phyloP scores from a whole-genome alignment of 2,888 invertebrate genomes.

The Tanytarsus gracilentus region DNA sequence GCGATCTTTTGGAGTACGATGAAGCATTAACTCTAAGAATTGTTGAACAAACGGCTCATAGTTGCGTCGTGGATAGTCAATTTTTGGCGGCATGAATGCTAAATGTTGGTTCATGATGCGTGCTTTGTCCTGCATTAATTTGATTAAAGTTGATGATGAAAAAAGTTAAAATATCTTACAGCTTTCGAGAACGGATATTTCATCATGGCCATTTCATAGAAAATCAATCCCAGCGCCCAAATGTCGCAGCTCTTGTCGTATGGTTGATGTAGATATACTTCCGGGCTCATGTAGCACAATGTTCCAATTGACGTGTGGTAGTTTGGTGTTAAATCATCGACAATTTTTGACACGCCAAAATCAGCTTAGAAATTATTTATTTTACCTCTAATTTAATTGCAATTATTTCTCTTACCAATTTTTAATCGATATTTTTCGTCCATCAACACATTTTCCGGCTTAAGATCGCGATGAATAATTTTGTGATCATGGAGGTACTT shows the following conservation, averaged over 20 bases:
- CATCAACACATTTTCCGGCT: conserved; percentile 32
- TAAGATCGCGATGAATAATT: conserved; percentile 32
- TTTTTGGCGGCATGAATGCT: background rate
- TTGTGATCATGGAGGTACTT: conserved; percentile 41
- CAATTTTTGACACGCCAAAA: conserved; percentile 33
- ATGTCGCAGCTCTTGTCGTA: conserved; percentile 58
- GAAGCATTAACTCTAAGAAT: conserved; percentile 4
- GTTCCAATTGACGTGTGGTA: conserved; percentile 48
- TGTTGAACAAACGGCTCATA: background rate
- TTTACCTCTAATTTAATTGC: background rate
- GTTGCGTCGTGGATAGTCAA: background rate
- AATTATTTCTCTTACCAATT: conserved; percentile 30
- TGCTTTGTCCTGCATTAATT: background rate
- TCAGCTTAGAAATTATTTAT: conserved; percentile 18
- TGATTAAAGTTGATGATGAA: background rate
- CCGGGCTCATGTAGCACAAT: conserved; percentile 59
- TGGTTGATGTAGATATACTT: conserved; percentile 51
- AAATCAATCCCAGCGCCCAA: conserved; percentile 56
- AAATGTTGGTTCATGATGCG: background rate
- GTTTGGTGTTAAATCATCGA: conserved; percentile 32
- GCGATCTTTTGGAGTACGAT: background rate
- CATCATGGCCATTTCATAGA: conserved; percentile 49
- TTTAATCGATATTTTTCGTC: conserved; percentile 29
- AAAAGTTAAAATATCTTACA: background rate
- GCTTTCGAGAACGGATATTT: conserved; percentile 29